A percentile compares a stretch with the other conserved stretches of the same genome.
Evolutionary conservation across 35 echinoderm and acorn worm genomes (phyloP).

Genomic region (Chiridota heheva): DNA sequence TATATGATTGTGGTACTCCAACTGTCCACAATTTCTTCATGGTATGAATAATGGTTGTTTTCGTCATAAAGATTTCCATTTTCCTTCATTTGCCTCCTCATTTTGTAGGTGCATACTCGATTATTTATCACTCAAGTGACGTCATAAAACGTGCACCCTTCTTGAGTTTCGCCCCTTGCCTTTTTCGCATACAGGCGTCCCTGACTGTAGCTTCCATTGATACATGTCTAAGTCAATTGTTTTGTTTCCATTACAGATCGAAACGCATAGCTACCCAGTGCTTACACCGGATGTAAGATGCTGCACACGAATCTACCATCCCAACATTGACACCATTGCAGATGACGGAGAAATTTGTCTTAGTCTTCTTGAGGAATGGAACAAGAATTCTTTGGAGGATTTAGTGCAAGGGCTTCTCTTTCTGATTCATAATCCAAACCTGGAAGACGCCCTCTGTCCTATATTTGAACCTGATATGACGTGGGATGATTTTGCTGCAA

Average conservation of each 20-base stretch:
- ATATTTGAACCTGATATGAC: conserved; percentile 43
- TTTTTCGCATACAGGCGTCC: too few species aligned
- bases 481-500: conserved; percentile 41
- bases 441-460: conserved; percentile 62
- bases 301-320: conserved; percentile 76
- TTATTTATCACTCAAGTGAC: too few species aligned
- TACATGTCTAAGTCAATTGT: too few species aligned
- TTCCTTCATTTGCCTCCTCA: too few species aligned
- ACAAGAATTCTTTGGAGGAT: conserved; percentile 54
- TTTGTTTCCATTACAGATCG: conserved; percentile 50
- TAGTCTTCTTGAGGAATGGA: conserved; percentile 64
- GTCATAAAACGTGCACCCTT: too few species aligned
- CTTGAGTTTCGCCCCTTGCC: too few species aligned
- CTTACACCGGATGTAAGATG: conserved; percentile 56
- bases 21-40: too few species aligned
- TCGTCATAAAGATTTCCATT: too few species aligned
- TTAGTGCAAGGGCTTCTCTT: conserved; percentile 78
- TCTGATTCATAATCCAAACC: conserved; percentile 76
- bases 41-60: too few species aligned
- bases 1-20: too few species aligned
- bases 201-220: too few species aligned
- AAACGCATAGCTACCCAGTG: conserved; percentile 13
- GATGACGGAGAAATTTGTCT: conserved; percentile 77
- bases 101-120: too few species aligned
- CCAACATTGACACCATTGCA: conserved; percentile 80